Base-by-base conservation (phyloP, 2,888 invertebrate species). In the Cryptosula pallasiana region DNA sequence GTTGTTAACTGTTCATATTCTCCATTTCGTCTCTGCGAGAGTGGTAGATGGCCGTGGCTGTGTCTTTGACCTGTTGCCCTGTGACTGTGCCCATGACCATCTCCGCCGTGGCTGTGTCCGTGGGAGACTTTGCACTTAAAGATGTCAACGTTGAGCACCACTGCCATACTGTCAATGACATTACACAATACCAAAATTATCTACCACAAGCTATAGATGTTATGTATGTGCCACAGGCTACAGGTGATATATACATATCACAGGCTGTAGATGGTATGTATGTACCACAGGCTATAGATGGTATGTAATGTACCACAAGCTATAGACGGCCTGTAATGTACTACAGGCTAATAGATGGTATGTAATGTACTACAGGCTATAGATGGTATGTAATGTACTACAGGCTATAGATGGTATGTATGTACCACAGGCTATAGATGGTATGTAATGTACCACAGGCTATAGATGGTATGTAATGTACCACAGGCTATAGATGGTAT, bases 61-160 rank as follows among this genome's bases (percentile, higher is more conserved):
- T 57, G 29, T 23, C 72, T n/a, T 1, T 29, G 32, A 25, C 1
- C 9, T 2, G 16, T 23, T 16, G 72, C 27, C 13, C 25, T 35
- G 25, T 73, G 74, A 20, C 70, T 69, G 29, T 75, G 73, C 23
- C 75, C 69, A 69, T 75, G 73, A 5, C 54, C 70, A 20, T 5
- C 35, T n/a, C 71, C 72, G 20, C 73, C 72, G 55, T 73, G 75
- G 63, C 72, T 58, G 36, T 75, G 74, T 69, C 75, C 71, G 55
- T 27, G 23, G 20, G 72, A 54, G n/a, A 70, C 55, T 23, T 54
- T 9, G 32, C 70, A 70, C 27, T 70, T 70, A 23, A 70, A 70
- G 3, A n/a, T 5, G 13, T 36, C 36, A 2, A 36, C 36, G 25
- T 70, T 70, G 5, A 70, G 29, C 9, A 70, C 70, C 35, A 70